Evolutionary conservation across 1,140 invertebrate genomes (phyloP), one percentile per base, ranked within the genome.

Genomic region (Philopotamus ludificatus): DNA sequence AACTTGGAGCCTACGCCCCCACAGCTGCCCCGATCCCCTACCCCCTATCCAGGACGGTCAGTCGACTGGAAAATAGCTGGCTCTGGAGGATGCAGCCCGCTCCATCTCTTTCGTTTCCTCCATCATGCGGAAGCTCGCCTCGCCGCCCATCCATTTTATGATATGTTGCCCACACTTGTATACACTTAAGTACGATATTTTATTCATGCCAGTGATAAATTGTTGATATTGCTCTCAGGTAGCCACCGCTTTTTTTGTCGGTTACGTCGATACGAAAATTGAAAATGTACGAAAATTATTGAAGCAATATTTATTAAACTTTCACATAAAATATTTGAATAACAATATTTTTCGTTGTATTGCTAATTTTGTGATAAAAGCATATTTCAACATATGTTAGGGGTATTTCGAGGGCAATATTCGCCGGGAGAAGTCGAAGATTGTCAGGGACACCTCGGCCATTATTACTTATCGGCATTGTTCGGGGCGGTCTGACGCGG

Each of bases 41-140:
- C 47, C 58, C 53, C 55, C 65, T 60, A 58, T 50, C 47, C 18
- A 68, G 49, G 65, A 67, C 63, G 68, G 70, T 71, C 72, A 72
- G 55, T 74, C 71, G 65, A 72, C 66, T 68, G 67, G 71, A 73
- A 73, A 74, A 74, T 74, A 66, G 71, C 63, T 66, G 58, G 45
- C 25, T 49, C 41, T 53, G 28, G 22, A 58, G 54, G 55, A 53
- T 60, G 63, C 58, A 63, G 25, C 28, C 65, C 49, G 18, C 54
- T 44, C 57, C 16, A 45, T 51, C 49, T 49, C 39, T 34, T 57
- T 51, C 25, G 10, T 34, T 9, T 15, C 21, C 15, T 20, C 60
- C 42, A 50, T 20, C 16, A 20, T 39, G 18, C 15, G 28, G 28
- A 34, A 34, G 28, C 12, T 34, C 28, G 16, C 4, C 23, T 22